Evolutionary conservation across 2,888 invertebrate genomes (phyloP).

Genomic region (Liopterus haemorrhoidalis): DNA sequence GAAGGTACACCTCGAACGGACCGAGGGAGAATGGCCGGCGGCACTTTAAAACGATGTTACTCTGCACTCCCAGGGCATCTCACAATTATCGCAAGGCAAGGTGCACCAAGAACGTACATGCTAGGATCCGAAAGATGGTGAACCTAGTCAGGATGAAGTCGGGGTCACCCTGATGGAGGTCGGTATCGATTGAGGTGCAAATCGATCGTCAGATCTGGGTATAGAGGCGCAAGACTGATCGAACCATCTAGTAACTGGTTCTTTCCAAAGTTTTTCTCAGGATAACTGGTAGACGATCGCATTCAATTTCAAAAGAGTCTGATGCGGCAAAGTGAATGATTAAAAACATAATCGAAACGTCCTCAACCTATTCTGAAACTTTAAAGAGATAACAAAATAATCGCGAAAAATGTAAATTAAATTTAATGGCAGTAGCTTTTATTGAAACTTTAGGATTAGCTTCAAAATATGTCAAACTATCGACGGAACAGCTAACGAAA

Average conservation of each 20-base stretch:
- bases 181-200: constrained; percentile 72
- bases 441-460: no score
- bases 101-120: constrained; percentile 57
- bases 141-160: constrained; percentile 64
- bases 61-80: constrained; percentile 55
- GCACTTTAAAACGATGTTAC: constrained; percentile 42
- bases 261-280: constrained; percentile 67
- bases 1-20: constrained; percentile 42
- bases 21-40: constrained; percentile 45
- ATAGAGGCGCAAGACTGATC: constrained; percentile 65
- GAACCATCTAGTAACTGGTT: constrained; percentile 71
- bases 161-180: constrained; percentile 66
- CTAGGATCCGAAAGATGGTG: constrained; percentile 68
- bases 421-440: no score
- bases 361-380: constrained; percentile 60
- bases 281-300: constrained; percentile 54
- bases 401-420: no score
- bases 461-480: no score
- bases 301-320: constrained; percentile 45
- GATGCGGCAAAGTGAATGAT: constrained; percentile 67
- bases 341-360: constrained; percentile 56
- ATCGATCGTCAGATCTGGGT: constrained; percentile 72
- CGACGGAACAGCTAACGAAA: no score
- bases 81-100: constrained; percentile 44
- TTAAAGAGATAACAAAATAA: no score